Conservation (phyloP, 2,888 invertebrate genomes). For the Pomacea canaliculata region DNA sequence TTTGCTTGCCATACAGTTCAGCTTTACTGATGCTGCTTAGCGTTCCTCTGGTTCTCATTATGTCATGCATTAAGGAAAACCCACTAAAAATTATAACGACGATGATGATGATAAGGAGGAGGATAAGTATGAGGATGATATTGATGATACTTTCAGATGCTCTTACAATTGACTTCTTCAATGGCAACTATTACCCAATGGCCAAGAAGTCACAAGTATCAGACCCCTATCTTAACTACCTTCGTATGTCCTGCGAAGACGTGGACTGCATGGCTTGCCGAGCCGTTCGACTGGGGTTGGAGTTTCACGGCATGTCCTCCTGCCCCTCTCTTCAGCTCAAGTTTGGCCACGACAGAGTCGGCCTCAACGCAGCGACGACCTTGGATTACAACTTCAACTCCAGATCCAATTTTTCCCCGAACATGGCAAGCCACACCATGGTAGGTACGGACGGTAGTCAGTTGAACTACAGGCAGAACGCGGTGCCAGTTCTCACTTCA, state of each 20-base stretch:
- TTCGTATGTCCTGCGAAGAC: constrained; percentile 30
- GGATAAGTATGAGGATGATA: no score
- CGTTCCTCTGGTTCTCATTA: no score
- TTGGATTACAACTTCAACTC: constrained; percentile 22
- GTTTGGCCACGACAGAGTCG: neutral
- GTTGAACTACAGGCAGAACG: neutral
- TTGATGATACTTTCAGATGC: constrained; percentile 47
- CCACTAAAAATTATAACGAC: no score
- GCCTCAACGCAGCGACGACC: neutral
- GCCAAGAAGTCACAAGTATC: neutral
- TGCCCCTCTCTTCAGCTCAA: constrained; percentile 18
- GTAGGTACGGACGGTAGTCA: neutral
- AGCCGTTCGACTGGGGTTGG: constrained; percentile 26
- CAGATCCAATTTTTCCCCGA: neutral
- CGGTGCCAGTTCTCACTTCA: neutral
- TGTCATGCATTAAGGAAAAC: no score
- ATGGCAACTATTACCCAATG: constrained; percentile 33
- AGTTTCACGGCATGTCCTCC: constrained; percentile 21
- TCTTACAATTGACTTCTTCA: constrained; percentile 48
- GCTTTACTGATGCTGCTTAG: no score
- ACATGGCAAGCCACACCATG: neutral
- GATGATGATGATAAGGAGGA: no score
- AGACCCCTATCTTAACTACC: constrained; percentile 19
- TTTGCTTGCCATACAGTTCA: no score
- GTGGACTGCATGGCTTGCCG: constrained; percentile 34